Evolutionary conservation across 2,113 vertebrate species (phyloP).

Genomic region (Ondatra zibethicus): DNA sequence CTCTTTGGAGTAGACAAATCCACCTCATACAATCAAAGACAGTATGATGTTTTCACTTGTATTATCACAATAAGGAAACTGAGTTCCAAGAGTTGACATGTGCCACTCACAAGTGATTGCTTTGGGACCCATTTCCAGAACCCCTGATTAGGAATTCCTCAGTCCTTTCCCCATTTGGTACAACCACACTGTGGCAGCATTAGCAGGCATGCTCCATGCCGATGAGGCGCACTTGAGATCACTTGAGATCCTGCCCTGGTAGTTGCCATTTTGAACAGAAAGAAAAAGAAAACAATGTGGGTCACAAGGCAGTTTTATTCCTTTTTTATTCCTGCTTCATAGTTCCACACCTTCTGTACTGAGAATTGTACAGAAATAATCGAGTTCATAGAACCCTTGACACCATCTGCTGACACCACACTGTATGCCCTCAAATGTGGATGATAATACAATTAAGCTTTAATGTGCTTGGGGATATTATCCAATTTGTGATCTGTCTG

Average conservation of each 20-base stretch:
- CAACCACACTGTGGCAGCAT: too few relatives aligned
- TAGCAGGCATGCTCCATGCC: too few relatives aligned
- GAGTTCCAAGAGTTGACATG: not conserved
- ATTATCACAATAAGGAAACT: not conserved
- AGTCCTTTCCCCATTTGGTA: not conserved
- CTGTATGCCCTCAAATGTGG: not conserved
- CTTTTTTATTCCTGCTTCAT: not conserved
- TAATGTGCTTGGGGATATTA: not conserved
- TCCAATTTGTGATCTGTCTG: constrained; percentile 12
- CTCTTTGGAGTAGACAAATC: not conserved
- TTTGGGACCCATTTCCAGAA: not conserved
- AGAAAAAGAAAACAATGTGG: not conserved
- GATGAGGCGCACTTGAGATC: not conserved
- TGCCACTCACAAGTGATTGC: not conserved
- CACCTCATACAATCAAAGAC: not conserved
- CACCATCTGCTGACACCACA: constrained; percentile 52
- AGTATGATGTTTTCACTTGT: not conserved
- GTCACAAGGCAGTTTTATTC: not conserved
- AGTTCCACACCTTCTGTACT: not conserved
- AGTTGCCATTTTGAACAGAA: not conserved
- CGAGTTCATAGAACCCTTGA: constrained; percentile 43
- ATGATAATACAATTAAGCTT: constrained; percentile 46
- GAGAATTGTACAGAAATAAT: constrained; percentile 40
- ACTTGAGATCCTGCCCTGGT: not conserved
- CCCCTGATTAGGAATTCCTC: not conserved